phyloP scores from a whole-genome alignment of 2,113 vertebrate species.

The Pachyramphus minor region DNA sequence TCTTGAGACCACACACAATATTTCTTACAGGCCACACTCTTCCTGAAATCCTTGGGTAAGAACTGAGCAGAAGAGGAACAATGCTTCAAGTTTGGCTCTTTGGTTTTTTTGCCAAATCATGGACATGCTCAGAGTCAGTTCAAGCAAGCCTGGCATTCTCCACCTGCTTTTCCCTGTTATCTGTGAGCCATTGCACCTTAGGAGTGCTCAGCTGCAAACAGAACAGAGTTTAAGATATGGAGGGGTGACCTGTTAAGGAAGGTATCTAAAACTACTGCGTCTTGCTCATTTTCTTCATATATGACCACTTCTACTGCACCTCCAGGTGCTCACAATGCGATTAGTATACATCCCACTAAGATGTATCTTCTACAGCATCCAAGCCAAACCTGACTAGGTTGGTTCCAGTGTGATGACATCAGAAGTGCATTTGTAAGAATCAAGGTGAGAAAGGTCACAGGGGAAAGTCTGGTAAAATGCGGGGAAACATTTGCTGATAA shows the following conservation, averaged over 20 bases:
- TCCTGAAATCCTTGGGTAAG: background rate
- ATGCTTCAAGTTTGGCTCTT: background rate
- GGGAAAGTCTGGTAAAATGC: background rate
- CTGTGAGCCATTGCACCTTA: background rate
- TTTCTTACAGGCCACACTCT: slow-evolving; percentile 1
- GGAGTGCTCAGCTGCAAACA: background rate
- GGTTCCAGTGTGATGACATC: background rate
- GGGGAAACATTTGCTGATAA: background rate
- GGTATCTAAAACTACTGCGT: background rate
- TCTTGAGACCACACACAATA: slow-evolving; percentile 43
- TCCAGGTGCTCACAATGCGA: background rate
- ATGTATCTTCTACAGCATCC: background rate
- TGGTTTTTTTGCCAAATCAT: background rate
- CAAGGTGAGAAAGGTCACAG: background rate
- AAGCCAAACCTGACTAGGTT: background rate
- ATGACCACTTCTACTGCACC: background rate
- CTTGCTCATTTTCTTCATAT: background rate
- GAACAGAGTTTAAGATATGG: background rate
- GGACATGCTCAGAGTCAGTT: background rate
- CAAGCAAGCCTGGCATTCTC: background rate
- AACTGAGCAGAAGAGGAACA: background rate
- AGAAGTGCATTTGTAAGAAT: background rate
- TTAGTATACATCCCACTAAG: background rate
- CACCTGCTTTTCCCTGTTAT: background rate
- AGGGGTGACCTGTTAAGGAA: background rate